Conservation (phyloP, 1,140 invertebrate genomes). For the Eurosta solidaginis region DNA sequence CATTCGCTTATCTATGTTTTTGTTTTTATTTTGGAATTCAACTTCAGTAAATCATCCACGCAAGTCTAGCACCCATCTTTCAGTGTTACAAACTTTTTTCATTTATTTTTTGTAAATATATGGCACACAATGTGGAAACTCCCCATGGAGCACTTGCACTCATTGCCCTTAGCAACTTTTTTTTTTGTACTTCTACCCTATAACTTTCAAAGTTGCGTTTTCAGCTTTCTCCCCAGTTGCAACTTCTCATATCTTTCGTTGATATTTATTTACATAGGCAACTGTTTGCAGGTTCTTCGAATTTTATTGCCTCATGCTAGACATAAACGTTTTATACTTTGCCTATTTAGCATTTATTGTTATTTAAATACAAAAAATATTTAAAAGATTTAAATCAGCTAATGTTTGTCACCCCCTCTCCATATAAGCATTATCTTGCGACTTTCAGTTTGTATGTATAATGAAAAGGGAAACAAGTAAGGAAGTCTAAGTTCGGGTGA, state of each 20-base stretch:
- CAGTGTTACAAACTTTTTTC: too few species aligned
- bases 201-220: not conserved
- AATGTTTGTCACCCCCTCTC: not conserved
- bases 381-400: conserved; percentile 53
- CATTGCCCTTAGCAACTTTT: conserved; percentile 50
- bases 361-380: conserved; percentile 57
- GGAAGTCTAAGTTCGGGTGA: too few species aligned
- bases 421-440: not conserved
- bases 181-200: not conserved
- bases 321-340: conserved; percentile 58
- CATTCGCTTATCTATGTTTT: too few species aligned
- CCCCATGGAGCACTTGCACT: conserved; percentile 43
- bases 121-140: conserved; percentile 40
- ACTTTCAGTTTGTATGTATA: not conserved
- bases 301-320: conserved; percentile 26
- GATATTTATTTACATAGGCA: not conserved
- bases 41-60: too few species aligned
- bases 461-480: not conserved
- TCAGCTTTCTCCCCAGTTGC: not conserved
- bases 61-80: too few species aligned
- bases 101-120: not conserved
- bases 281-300: not conserved
- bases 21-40: too few species aligned
- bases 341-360: conserved; percentile 58
- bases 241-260: not conserved